Base-by-base conservation (phyloP, 2,888 invertebrate species). In the Catocala nupta region DNA sequence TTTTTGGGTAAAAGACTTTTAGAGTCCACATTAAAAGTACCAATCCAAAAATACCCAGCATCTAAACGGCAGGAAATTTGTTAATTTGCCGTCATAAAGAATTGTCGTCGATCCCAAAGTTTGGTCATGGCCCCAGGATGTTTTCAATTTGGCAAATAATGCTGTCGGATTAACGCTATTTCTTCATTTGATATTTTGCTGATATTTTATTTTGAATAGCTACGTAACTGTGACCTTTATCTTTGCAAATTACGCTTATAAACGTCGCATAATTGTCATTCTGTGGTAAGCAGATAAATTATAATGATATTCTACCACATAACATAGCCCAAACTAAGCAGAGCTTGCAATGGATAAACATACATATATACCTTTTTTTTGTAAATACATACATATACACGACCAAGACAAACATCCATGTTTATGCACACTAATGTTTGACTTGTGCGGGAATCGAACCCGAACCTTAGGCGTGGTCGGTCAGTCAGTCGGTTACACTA, bases 41-140 rank as follows among this genome's bases (percentile, higher is more conserved):
- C 7, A 13, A 48, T 25, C 16, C 25, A 48, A 48, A 48, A 48
- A 48, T 48, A 48, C 9, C 34, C 49, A 49, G 49, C 16, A 13
- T 48, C 12, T 43, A 25, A 54, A 44, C 10, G 33, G 12, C 44
- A 54, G 44, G 33, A 39, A 54, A 54, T 54, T 54, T 33, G 33
- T 34, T 44, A 44, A 54, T 54, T 54, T 54, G 44, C 44, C 54
- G 44, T 54, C 33, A 33, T 44, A 36, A 44, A 33, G 54, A 44
- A 44, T 54, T 44, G 44, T 44, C 43, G 25, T 44, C 54, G 44
- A 54, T 54, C 44, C 12, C 44, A 8, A 44, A 54, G 33, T 54
- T 54, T 54, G 44, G 44, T 8, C 33, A 53, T 44, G 8, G 33
- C 54, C 13, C 34, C n/a, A 9, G 54, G 54, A 11, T 11, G 44